Evolutionary conservation across 2,888 invertebrate species (phyloP), one percentile per base, ranked within the genome.

Genomic region (Cerastis rubricosa): DNA sequence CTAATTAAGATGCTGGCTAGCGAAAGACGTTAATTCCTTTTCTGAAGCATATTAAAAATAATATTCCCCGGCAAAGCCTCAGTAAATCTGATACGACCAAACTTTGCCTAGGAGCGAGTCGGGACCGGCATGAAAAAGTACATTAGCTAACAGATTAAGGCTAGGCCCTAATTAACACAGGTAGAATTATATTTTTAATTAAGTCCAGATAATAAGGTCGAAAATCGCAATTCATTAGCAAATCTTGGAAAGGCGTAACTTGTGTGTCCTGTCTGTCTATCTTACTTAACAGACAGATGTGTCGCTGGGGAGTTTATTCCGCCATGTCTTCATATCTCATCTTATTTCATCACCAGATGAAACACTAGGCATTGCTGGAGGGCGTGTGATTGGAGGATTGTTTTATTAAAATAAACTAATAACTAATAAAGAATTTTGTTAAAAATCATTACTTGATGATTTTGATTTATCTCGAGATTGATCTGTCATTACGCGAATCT

Each of bases 21-120:
- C 66, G 68, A 57, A 73, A 70, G 71, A 76, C 71, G 71, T 76
- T 84, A 80, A 83, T 76, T 84, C 63, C 68, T 74, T 76, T 71
- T 57, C 61, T 71, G 69, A 64, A 71, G 71, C 51, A 69, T 77
- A 80, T 83, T 83, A 77, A 74, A 83, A 78, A 85, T 74, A 73
- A 84, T 85, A 81, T 83, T 83, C 64, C 78, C 40, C 29, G 14
- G 76, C 74, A 59, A 81, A 82, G 80, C 77, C 51, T 29, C 59
- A 57, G 82, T 78, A 80, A 87, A 85, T 85, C 86, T 82, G 87
- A 85, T 86, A 84, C 63, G 76, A 35, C 75, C 69, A 64, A 88
- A 88, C 81, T 86, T 87, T 78, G 75, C 76, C 59, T 76, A 74
- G 72, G 45, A 76, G 59, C 71, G 61, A 66, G 63, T 61, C 66